Percentiles rank a stretch among this genome's conserved stretches.
phyloP scores from a whole-genome alignment of 1,140 invertebrate species.

The Atta colombica region DNA sequence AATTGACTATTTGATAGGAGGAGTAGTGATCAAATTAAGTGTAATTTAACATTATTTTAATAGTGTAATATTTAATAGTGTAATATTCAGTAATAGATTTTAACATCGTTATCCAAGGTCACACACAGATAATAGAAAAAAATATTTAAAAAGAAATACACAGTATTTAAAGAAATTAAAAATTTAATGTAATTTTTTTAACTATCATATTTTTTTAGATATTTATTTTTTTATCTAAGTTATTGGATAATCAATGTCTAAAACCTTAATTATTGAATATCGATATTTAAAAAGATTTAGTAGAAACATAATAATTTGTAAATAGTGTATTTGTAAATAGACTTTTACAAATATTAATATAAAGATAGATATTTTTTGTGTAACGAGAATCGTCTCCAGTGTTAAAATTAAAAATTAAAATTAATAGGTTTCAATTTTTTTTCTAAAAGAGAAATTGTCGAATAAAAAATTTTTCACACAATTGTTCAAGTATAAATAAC shows the following conservation, averaged over 20 bases:
- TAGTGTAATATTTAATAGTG: too few relatives aligned
- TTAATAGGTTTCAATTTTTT: not conserved
- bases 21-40: too few relatives aligned
- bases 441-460: not conserved
- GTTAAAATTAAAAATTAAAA: not conserved
- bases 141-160: not conserved
- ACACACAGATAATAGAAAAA: not conserved
- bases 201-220: too few relatives aligned
- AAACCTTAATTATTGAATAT: too few relatives aligned
- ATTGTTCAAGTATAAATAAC: not conserved
- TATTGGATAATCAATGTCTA: too few relatives aligned
- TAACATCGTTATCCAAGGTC: too few relatives aligned
- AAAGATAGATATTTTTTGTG: not conserved
- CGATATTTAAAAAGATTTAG: too few relatives aligned
- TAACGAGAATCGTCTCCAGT: not conserved
- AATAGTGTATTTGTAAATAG: not conserved
- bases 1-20: too few relatives aligned
- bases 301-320: too few relatives aligned
- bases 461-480: not conserved
- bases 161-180: not conserved
- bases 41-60: too few relatives aligned
- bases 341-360: not conserved
- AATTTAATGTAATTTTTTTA: not conserved
- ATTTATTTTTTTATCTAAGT: too few relatives aligned
- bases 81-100: not conserved